Evolutionary conservation across 2,113 vertebrate genomes (phyloP), one percentile per base, ranked within the genome.

Genomic region (Pygathrix nemaeus): DNA sequence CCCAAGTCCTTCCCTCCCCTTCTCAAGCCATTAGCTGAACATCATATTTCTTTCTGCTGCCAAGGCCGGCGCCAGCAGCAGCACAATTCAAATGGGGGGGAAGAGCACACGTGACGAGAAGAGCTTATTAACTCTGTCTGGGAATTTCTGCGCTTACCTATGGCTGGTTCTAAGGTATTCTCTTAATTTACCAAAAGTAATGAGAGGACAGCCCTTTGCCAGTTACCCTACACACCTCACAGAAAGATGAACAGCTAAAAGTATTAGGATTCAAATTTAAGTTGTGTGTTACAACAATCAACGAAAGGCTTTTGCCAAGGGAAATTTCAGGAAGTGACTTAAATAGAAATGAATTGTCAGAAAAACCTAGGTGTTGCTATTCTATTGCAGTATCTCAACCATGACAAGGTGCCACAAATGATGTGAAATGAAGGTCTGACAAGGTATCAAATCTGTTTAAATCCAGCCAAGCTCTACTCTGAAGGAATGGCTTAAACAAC

Each of bases 11-110:
- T 96, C 84, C 84, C 93, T 96, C 95, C 92, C 90, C 96, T 97
- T 97, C 96, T 96, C 95, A 93, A 96, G 85, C 88, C 97, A 97
- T 98, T 98, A 98, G 97, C 90, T 66, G 64, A 98, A 97, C 93
- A 85, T 98, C 96, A 91, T 97, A 96, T 98, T 98, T 98, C 97
- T 97, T 95, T 91, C 79, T 89, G 93, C 93, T 96, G 95, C 82
- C 84, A 97, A 59, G 81, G 10, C 73, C 23, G 12, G 81, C 35
- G 79, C 97, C 98, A 88, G 66, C 76, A 97, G 35, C n/a, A 79
- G 87, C 92, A 86, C 57, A 43, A 64, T 68, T 57, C 66, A 43
- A 88, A 85, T 23, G 20, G 5, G 35, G 35, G 59, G 80, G 43
- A 30, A 80, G 94, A 94, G 87, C 96, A 52, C n/a, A 61, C 8